Evolutionary conservation across 1,140 invertebrate genomes (phyloP).

Genomic region (Cataglyphis hispanica): DNA sequence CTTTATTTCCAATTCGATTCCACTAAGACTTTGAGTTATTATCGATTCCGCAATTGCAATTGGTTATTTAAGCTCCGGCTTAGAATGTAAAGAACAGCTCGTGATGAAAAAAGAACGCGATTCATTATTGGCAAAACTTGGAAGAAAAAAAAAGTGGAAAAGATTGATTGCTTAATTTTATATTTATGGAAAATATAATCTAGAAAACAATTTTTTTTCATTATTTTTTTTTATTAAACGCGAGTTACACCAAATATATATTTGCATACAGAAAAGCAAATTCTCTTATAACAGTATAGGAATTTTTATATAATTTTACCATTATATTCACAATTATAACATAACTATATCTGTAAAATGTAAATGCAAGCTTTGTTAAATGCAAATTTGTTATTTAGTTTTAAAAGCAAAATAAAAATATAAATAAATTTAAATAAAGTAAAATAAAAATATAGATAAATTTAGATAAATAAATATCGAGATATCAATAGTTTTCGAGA

Average conservation of each 20-base stretch:
- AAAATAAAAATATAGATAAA: not conserved
- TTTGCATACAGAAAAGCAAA: not conserved
- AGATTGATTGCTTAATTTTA: not conserved
- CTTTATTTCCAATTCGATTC: slow-evolving; percentile 52
- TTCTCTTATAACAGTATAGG: not conserved
- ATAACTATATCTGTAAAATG: not conserved
- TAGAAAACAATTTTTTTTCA: not conserved
- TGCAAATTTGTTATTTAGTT: not conserved
- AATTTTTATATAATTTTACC: not conserved
- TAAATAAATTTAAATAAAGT: not conserved
- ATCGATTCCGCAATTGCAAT: slow-evolving; percentile 38
- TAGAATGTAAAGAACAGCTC: slow-evolving; percentile 31
- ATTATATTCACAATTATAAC: not conserved
- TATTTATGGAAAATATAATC: slow-evolving; percentile 7
- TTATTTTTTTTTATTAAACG: not conserved
- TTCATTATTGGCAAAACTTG: slow-evolving; percentile 23
- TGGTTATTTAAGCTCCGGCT: slow-evolving; percentile 43
- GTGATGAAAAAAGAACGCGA: slow-evolving; percentile 23
- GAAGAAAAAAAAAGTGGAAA: slow-evolving; percentile 16
- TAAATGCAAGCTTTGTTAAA: not conserved
- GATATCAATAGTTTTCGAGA: not conserved
- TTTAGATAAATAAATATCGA: not conserved
- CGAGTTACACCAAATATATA: not conserved
- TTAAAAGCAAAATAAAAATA: not conserved
- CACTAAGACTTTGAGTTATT: slow-evolving; percentile 50